Evolutionary conservation across 2,888 invertebrate species (phyloP), one percentile per base, ranked within the genome.

Genomic region (Scrobipalpa atriplicella): DNA sequence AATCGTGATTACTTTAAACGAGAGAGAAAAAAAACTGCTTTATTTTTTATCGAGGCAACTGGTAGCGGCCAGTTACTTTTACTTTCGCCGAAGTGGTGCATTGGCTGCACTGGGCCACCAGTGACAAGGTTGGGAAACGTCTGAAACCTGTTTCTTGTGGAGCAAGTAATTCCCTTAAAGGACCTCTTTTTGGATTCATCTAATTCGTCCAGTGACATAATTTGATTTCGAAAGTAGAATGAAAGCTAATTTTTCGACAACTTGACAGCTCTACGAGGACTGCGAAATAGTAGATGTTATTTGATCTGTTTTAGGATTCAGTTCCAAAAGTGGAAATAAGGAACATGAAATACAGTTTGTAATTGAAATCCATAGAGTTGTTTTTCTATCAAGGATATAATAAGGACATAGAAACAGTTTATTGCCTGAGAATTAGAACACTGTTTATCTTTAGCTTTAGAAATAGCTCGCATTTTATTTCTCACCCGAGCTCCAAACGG

Each of bases 51-150:
- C 64, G 67, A 71, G 68, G 70, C 64, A 73, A 66, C 71, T 74
- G 72, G 75, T 78, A 75, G 73, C 78, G 72, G 73, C 68, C 68
- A 66, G 61, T 77, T 71, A 85, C 86, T 87, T 87, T 89, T 87
- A 91, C 92, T 91, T 92, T 92, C 90, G 87, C 87, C 87, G 75
- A 89, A 89, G 83, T 87, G 78, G 86, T 83, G 82, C 84, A 80
- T 72, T 78, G 79, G 81, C 80, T 79, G 72, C 77, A 90, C 84
- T 90, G 81, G 90, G 85, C 71, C 86, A 90, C 82, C 78, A 83
- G 85, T 87, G 86, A 84, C 91, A 92, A 92, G 92, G 92, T 92
- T 92, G 92, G 80, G 90, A 87, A 89, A 92, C 81, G 85, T 29
- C 41, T 39, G 9, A 52, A 39, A 81, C 85, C 78, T 76, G 83